Evolutionary conservation across 2,797 vertebrate genomes (phyloP).

Genomic region (Alca torda): DNA sequence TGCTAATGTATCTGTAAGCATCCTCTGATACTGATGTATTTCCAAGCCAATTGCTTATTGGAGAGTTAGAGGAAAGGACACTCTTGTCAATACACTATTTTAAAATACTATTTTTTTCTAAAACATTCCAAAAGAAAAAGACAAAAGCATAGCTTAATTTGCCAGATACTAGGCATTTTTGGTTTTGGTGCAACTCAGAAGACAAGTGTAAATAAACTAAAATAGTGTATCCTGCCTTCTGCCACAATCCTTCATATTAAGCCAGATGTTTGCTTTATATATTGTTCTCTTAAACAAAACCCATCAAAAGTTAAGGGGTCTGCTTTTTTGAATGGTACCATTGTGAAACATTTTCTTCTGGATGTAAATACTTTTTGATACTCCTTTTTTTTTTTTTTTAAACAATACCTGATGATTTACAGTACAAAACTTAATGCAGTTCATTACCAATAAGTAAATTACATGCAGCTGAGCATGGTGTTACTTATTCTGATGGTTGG

Average conservation of each 20-base stretch:
- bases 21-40: neutral
- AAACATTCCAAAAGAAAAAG: neutral
- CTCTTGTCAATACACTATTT: neutral
- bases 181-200: neutral
- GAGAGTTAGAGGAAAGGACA: neutral
- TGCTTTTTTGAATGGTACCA: neutral
- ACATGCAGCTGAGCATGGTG: neutral
- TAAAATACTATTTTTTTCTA: neutral
- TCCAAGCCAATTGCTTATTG: neutral
- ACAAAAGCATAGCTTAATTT: neutral
- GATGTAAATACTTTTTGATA: neutral
- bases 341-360: neutral
- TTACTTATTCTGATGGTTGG: neutral
- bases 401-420: neutral
- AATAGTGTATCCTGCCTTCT: neutral
- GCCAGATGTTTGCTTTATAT: neutral
- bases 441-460: neutral
- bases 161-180: neutral
- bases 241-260: neutral
- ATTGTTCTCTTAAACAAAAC: neutral
- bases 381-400: neutral
- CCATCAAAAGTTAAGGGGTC: neutral
- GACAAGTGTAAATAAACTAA: neutral
- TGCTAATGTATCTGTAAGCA: neutral
- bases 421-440: neutral